phyloP scores from a whole-genome alignment of 2,113 vertebrate species.

The Phocoena sinus region DNA sequence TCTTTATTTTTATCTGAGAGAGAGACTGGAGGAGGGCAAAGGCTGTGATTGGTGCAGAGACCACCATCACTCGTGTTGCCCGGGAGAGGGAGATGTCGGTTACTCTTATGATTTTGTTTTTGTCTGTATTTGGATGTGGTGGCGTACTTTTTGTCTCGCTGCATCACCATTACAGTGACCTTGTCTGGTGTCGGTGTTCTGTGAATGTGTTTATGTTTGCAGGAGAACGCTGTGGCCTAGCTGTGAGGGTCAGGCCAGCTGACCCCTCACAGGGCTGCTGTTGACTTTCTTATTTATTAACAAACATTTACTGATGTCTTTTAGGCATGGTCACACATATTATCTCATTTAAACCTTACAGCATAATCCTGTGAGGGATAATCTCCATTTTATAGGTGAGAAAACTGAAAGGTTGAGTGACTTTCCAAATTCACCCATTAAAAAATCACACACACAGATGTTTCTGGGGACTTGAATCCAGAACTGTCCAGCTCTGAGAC shows the following conservation, averaged over 20 bases:
- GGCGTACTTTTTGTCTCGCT: neutral
- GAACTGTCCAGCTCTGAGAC: neutral
- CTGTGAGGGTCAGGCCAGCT: neutral
- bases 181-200: neutral
- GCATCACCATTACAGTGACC: neutral
- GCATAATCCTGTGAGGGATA: neutral
- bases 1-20: neutral
- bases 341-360: neutral
- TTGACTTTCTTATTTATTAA: neutral
- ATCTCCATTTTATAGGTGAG: neutral
- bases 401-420: neutral
- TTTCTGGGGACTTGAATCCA: neutral
- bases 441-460: neutral
- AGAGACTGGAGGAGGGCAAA: neutral
- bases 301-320: neutral
- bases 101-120: neutral
- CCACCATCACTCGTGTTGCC: neutral
- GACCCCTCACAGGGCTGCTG: neutral
- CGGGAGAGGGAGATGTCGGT: neutral
- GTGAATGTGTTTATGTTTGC: neutral
- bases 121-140: neutral
- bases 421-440: neutral
- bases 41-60: neutral
- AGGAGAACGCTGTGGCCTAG: rapidly evolving
- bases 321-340: neutral